A percentile compares a stretch with the other conserved stretches of the same genome.
phyloP scores from a whole-genome alignment of 30 jellyfish, hydroid and myxozoan genomes.

The Cassiopea xamachana region DNA sequence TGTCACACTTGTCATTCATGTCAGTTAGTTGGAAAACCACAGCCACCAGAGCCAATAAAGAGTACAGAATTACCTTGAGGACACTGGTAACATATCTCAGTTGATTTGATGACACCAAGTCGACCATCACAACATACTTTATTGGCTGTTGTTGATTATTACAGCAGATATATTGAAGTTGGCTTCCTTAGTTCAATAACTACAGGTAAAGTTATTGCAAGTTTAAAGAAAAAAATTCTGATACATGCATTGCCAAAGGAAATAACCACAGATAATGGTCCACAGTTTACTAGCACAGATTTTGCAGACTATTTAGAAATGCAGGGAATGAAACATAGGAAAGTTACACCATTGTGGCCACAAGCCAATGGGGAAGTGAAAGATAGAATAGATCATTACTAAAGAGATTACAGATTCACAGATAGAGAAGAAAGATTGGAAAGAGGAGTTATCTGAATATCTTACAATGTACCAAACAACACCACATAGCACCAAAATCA shows the following conservation, averaged over 20 bases:
- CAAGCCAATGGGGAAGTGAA: conserved; percentile 66
- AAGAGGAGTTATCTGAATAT: conserved; percentile 38
- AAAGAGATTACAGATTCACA: conserved; percentile 51
- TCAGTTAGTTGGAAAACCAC: conserved; percentile 50
- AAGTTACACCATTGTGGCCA: conserved; percentile 74
- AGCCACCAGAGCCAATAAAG: conserved; percentile 31
- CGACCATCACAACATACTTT: conserved; percentile 42
- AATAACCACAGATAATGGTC: conserved; percentile 66
- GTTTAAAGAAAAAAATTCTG: conserved; percentile 32
- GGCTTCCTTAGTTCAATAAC: conserved; percentile 51
- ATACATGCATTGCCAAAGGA: conserved; percentile 64
- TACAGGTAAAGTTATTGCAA: conserved; percentile 61
- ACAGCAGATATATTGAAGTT: conserved; percentile 35
- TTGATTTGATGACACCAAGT: conserved; percentile 56
- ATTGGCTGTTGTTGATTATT: conserved; percentile 34
- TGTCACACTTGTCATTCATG: conserved; percentile 59
- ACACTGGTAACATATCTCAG: conserved; percentile 61
- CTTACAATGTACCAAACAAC: conserved; percentile 70
- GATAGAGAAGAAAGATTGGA: conserved; percentile 68
- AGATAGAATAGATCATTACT: conserved; percentile 23
- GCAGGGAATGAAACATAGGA: conserved; percentile 47
- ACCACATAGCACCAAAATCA: conserved; percentile 56
- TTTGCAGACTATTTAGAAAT: conserved; percentile 43
- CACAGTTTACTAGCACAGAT: conserved; percentile 68
- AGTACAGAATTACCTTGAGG: conserved; percentile 59